These are phyloP conservation scores for Corythucha ciliata DNA, from an alignment of 2,888 invertebrate species.

Conservation along the genomic window DNA sequence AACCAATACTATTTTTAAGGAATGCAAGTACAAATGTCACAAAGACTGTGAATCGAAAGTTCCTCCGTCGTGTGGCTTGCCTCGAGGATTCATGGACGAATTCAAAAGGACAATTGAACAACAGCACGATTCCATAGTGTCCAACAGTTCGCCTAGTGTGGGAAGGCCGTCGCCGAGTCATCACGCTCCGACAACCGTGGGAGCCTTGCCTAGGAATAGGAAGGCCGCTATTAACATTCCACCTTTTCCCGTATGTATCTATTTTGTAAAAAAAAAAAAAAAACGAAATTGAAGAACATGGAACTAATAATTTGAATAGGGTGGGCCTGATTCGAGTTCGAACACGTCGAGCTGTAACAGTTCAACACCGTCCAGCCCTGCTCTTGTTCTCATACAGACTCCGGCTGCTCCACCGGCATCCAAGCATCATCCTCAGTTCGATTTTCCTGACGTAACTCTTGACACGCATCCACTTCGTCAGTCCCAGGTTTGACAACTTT, in stretches of 20 bases:
- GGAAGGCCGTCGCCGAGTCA: slow-evolving; percentile 42
- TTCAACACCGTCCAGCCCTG: slow-evolving; percentile 92
- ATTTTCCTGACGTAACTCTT: slow-evolving; percentile 54
- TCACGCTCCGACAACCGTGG: slow-evolving; percentile 27
- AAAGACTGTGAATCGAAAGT: slow-evolving; percentile 84
- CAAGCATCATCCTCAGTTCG: slow-evolving; percentile 52
- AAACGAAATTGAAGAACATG: neutral
- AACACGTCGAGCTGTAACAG: slow-evolving; percentile 94
- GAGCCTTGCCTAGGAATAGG: slow-evolving; percentile 40
- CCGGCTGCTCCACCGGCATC: slow-evolving; percentile 38
- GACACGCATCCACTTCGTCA: slow-evolving; percentile 50
- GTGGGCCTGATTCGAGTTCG: slow-evolving; percentile 75
- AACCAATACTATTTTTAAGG: too few relatives aligned
- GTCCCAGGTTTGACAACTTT: slow-evolving; percentile 30
- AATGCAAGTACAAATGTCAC: slow-evolving; percentile 88
- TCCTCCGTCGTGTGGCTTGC: slow-evolving; percentile 84
- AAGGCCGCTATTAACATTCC: slow-evolving; percentile 50
- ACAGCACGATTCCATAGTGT: slow-evolving; percentile 44
- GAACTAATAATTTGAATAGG: slow-evolving; percentile 42
- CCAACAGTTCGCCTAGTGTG: slow-evolving; percentile 45
- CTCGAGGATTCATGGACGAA: slow-evolving; percentile 71
- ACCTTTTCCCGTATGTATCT: slow-evolving; percentile 49
- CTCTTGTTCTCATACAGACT: slow-evolving; percentile 48
- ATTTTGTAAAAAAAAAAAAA: too few relatives aligned
- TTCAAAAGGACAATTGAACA: slow-evolving; percentile 66